Base-by-base conservation (phyloP, 2,113 vertebrate species). In the Pelvicachromis taeniatus region DNA sequence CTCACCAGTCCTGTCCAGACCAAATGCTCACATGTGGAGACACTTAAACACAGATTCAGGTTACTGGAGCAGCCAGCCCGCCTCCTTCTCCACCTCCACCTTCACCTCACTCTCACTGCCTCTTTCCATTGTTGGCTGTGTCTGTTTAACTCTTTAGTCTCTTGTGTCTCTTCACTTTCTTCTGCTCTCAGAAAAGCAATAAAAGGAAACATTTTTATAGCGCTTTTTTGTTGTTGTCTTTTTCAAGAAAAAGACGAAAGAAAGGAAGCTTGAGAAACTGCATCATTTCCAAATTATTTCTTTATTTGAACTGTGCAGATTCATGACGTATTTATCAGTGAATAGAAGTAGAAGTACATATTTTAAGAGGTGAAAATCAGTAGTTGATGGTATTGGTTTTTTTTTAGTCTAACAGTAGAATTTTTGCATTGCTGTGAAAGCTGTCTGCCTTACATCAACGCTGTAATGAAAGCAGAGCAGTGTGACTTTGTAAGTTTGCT, bases 41-140 rank as follows among this genome's bases (percentile, higher is more conserved):
- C 92, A 90, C 85, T 95, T 94, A 93, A 89, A 83, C 86, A 68
- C 85, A 81, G 91, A 89, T 89, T 91, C 89, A 83, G 87, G 87
- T 93, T 91, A 91, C 94, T 86, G 82, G 78, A 89, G 21, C 85
- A 79, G 89, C 52, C 84, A 40, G 45, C 78, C 65, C 75, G 70
- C 50, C 61, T 79, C 54, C 78, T 48, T 23, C 45, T 81, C 48
- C 14, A 38, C 63, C 78, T 82, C 89, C 87, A 55, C 83, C 90
- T 85, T 70, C 77, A 54, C 52, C 73, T 80, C 84, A 6, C 35
- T 84, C 12, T 83, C 61, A 50, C 53, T 63, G 21, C 50, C 54
- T 68, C 42, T 75, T 79, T 78, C 65, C 52, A 13, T 23, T 23
- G 3, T 38, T 17, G 5, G n/a, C n/a, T 68, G 9, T 21, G 58